These are phyloP conservation scores for Phainopepla nitens DNA, from an alignment of 2,113 vertebrate species.

Conservation along the genomic window DNA sequence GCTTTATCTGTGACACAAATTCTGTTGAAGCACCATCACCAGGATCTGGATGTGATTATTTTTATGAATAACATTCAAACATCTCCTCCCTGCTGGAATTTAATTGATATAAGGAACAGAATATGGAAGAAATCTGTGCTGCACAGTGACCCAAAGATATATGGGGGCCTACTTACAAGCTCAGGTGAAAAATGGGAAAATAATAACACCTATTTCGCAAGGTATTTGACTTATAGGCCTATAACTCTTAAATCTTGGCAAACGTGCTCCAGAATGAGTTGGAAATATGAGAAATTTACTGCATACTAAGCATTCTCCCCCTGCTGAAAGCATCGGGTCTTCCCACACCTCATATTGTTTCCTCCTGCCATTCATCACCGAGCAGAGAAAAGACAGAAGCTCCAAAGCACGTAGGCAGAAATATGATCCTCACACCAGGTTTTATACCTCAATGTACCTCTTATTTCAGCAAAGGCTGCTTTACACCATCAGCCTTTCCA, in stretches of 20 bases:
- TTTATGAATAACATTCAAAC: constrained; percentile 23
- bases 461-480: background rate
- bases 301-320: background rate
- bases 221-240: constrained; percentile 24
- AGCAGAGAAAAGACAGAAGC: background rate
- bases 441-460: background rate
- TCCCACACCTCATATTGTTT: background rate
- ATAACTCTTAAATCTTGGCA: constrained; percentile 28
- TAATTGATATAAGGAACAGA: background rate
- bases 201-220: constrained; percentile 19
- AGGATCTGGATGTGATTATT: background rate
- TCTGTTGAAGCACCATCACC: background rate
- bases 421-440: background rate
- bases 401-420: background rate
- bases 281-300: constrained; percentile 48
- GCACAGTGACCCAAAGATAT: background rate
- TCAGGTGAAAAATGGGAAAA: constrained; percentile 19
- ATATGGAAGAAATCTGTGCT: background rate
- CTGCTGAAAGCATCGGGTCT: background rate
- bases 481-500: background rate
- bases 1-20: background rate
- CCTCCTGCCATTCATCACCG: background rate
- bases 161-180: background rate
- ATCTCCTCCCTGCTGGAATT: background rate
- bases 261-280: background rate